phyloP scores from a whole-genome alignment of 2,888 invertebrate genomes.

The Thymelicus lineola region DNA sequence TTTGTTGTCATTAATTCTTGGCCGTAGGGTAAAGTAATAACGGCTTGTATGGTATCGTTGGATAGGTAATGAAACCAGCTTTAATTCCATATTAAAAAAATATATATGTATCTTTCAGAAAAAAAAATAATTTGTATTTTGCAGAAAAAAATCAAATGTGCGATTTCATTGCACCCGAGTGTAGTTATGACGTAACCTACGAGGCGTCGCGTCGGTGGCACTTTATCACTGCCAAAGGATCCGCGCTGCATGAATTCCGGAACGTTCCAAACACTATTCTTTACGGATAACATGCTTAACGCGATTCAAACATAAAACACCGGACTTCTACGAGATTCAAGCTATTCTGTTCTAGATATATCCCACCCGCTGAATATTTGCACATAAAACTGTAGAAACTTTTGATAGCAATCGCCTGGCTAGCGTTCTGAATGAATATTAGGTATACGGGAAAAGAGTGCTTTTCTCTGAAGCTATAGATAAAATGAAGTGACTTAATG shows the following conservation, averaged over 20 bases:
- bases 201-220: conserved; percentile 17
- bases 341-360: conserved; percentile 25
- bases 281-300: conserved; percentile 21
- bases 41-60: too few species aligned
- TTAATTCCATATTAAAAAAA: too few species aligned
- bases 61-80: too few species aligned
- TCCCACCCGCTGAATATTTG: conserved; percentile 20
- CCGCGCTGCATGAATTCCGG: conserved; percentile 35
- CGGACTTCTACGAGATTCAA: conserved; percentile 13
- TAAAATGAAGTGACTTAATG: background rate
- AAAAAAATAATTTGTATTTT: too few species aligned
- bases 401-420: conserved; percentile 59
- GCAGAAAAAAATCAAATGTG: too few species aligned
- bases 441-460: conserved; percentile 6
- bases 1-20: too few species aligned
- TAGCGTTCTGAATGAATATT: conserved; percentile 28
- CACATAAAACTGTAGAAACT: conserved; percentile 42
- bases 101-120: too few species aligned
- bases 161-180: too few species aligned
- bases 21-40: too few species aligned
- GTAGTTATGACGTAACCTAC: conserved; percentile 51
- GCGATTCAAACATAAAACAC: conserved; percentile 11
- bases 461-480: background rate
- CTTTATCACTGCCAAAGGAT: conserved; percentile 52
- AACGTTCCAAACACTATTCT: conserved; percentile 24